Evolutionary conservation across 1,140 invertebrate genomes (phyloP), one percentile per base, ranked within the genome.

Genomic region (Drosophila hydei): DNA sequence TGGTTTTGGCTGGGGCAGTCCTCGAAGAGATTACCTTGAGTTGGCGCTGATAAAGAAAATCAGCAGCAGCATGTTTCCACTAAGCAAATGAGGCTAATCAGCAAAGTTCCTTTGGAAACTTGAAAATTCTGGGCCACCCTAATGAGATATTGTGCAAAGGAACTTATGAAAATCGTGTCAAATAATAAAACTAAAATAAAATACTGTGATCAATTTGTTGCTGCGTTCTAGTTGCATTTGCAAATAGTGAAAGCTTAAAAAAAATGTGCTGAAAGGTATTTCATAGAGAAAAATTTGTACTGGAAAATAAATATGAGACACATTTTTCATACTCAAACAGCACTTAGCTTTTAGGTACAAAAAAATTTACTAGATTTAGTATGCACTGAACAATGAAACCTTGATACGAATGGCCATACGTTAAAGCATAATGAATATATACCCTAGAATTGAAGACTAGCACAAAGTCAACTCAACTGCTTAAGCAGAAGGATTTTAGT

Each of bases 1-100:
- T 85, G 83, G 81, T 85, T 85, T 85, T 75, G 38, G 14, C 25
- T 23, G 23, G 38, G 48, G 56, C 62, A 56, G 38, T 51, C n/a
- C 43, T 54, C 50, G 54, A 40, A 60, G 47, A 64, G 81, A 65
- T 87, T 85, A 70, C 69, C 78, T 69, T 64, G 69, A 65, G 69
- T 77, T 65, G 42, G 59, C 64, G 48, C 63, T 72, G 47, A 70
- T 56, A 65, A 65, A 61, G 42, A 25, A 27, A 51, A 19, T 33
- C 56, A 63, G 43, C 55, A 64, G 47, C 55, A 50, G 19, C 19
- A 21, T 14, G 40, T 19, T 14, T 30, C 23, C 12, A 19, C 14
- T 30, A 9, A 7, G 8, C 43, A 60, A 55, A 64, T 72, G 47
- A 48, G 42, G 48, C 54, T 52, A 72, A 72, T 72, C 45, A 67